phyloP scores from a whole-genome alignment of 2,797 vertebrate species.

The Pipistrellus nathusii region DNA sequence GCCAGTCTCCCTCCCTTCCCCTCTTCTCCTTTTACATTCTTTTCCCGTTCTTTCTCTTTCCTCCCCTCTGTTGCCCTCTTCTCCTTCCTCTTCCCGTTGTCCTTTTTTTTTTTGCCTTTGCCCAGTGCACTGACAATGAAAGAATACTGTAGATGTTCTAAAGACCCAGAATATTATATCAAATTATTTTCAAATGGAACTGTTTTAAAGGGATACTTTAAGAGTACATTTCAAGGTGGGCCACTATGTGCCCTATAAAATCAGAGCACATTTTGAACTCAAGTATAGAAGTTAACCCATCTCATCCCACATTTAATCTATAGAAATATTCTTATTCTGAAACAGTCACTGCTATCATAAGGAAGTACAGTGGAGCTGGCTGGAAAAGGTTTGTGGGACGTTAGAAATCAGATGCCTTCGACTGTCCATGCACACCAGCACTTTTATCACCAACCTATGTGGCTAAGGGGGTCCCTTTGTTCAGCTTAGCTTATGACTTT shows the following conservation, averaged over 20 bases:
- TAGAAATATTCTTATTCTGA: not conserved
- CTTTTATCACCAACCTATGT: not conserved
- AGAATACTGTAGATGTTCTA: not conserved
- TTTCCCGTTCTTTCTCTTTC: not conserved
- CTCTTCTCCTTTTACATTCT: not conserved
- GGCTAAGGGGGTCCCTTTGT: not conserved
- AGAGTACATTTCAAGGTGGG: not conserved
- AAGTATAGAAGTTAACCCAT: not conserved
- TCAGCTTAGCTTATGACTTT: not conserved
- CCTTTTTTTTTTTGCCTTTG: not conserved
- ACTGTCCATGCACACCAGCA: not conserved
- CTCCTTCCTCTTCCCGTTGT: rapidly evolving
- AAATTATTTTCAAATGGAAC: not conserved
- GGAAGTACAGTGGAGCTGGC: not conserved
- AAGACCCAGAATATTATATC: not conserved
- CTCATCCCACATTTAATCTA: not conserved
- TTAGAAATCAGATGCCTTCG: not conserved
- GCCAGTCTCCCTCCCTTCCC: not conserved
- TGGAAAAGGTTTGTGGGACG: not conserved
- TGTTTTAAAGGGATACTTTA: not conserved
- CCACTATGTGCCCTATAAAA: not conserved
- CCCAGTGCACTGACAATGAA: not conserved
- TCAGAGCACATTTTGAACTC: not conserved
- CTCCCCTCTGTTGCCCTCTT: not conserved
- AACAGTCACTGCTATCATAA: not conserved